Conservation (phyloP, 2,888 invertebrate genomes). For the Entomobrya proxima region DNA sequence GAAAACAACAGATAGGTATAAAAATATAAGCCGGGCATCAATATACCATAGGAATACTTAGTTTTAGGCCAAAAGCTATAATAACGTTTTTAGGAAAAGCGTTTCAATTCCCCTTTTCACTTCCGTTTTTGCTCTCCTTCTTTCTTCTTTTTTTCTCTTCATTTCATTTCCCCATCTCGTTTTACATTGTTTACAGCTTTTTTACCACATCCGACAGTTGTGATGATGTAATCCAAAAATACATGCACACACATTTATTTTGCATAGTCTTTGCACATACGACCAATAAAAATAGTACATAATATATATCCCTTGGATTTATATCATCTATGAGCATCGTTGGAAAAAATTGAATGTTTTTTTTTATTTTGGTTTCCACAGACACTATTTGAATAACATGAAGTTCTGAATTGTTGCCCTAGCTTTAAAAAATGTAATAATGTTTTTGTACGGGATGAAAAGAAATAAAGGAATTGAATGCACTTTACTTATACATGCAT, state of each 20-base stretch:
- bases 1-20: not conserved
- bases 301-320: not conserved
- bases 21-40: not conserved
- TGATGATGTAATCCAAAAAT: conserved; percentile 52
- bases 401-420: not conserved
- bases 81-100: not conserved
- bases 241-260: not conserved
- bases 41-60: not conserved
- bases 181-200: conserved; percentile 58
- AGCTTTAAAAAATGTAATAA: not conserved
- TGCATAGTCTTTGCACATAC: conserved; percentile 7
- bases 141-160: conserved; percentile 14
- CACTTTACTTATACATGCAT: conserved; percentile 18
- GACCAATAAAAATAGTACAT: not conserved
- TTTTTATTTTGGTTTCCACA: conserved; percentile 11
- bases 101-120: conserved; percentile 44
- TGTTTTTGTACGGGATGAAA: not conserved
- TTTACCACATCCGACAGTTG: conserved; percentile 59
- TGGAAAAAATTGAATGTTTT: conserved; percentile 32
- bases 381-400: conserved; percentile 43
- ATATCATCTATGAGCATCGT: conserved; percentile 16
- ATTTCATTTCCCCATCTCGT: conserved; percentile 35
- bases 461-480: conserved; percentile 11
- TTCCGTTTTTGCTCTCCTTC: conserved; percentile 36
- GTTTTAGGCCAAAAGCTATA: not conserved